Base-by-base conservation (phyloP, 2,888 invertebrate genomes). In the Drosophila birchii region DNA sequence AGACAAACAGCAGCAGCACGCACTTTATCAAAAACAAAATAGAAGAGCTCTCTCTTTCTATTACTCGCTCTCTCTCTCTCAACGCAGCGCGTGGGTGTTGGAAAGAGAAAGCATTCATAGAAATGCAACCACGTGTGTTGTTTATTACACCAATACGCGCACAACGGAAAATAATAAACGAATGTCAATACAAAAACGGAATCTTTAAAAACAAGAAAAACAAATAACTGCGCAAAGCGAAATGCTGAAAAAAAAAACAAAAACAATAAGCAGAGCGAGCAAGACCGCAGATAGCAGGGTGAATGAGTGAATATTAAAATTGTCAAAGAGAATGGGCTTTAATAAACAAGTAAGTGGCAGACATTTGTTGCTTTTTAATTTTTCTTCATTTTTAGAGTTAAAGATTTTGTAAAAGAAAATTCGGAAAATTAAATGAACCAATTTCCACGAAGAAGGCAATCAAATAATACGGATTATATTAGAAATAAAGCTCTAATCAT, bases 121-220 rank as follows among this genome's bases (percentile, higher is more conserved):
- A 80, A 81, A 64, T 86, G 86, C 89, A 86, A 89, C 89, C 89
- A 86, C 86, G 86, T 86, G 86, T 89, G 78, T 80, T 87, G 78
- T 81, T 82, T 86, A 84, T 67, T 55, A 78, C 69, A 68, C 60
- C 60, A 56, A 58, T 45, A 47, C 62, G 61, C 23, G 54, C 51
- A 47, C 47, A 64, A 43, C 57, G 59, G 59, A 77, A 74, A 62
- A 70, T 74, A 64, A 77, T 63, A 77, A 74, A 53, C 85, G 87
- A 89, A 89, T 73, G 80, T 89, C 76, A 81, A 86, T 81, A 69
- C 78, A 45, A 87, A 89, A 80, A 76, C 78, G 76, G 76, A 86
- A 81, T 87, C 77, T 80, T 81, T 73, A 73, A 86, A 88, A 86
- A 87, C 78, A 89, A 86, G 85, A 87, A 86, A 86, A 89, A 86